phyloP scores from a whole-genome alignment of 35 echinoderm and acorn worm species.

The Apostichopus japonicus region DNA sequence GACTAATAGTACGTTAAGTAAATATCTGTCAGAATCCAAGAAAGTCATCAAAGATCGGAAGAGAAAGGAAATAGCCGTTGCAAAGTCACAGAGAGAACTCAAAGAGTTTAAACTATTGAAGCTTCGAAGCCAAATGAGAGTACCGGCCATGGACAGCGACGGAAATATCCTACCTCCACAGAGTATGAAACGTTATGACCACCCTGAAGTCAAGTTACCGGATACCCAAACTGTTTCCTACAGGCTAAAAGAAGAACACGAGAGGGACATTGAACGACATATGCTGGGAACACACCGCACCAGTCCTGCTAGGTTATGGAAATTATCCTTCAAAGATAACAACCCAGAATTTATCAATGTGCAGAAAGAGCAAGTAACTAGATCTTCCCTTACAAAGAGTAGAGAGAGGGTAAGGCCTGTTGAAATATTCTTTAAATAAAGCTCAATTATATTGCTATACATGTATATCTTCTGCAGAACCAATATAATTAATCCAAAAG shows the following conservation, averaged over 20 bases:
- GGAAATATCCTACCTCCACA: conserved; percentile 75
- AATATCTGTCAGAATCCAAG: conserved; percentile 79
- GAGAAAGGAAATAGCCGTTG: conserved; percentile 59
- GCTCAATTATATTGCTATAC: no score
- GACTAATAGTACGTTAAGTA: conserved; percentile 72
- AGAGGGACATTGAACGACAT: conserved; percentile 80
- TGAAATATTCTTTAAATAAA: conserved; percentile 71
- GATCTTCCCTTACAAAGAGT: conserved; percentile 2
- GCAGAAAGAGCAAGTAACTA: conserved; percentile 28
- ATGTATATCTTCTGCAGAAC: no score
- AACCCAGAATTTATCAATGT: conserved; percentile 83
- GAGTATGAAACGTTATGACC: conserved; percentile 74
- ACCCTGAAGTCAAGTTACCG: conserved; percentile 54
- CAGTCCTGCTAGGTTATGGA: conserved; percentile 81
- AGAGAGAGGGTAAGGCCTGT: not conserved
- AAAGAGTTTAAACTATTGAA: conserved; percentile 89
- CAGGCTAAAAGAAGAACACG: conserved; percentile 74
- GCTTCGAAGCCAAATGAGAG: conserved; percentile 90
- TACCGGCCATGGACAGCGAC: conserved; percentile 73
- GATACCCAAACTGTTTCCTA: conserved; percentile 69
- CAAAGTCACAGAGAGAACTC: conserved; percentile 72
- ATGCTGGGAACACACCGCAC: conserved; percentile 73
- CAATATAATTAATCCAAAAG: no score
- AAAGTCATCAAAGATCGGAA: conserved; percentile 73
- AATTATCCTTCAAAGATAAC: conserved; percentile 89